These are phyloP conservation scores for Nicator chloris DNA, from an alignment of 2,113 vertebrate species.

Conservation along the genomic window DNA sequence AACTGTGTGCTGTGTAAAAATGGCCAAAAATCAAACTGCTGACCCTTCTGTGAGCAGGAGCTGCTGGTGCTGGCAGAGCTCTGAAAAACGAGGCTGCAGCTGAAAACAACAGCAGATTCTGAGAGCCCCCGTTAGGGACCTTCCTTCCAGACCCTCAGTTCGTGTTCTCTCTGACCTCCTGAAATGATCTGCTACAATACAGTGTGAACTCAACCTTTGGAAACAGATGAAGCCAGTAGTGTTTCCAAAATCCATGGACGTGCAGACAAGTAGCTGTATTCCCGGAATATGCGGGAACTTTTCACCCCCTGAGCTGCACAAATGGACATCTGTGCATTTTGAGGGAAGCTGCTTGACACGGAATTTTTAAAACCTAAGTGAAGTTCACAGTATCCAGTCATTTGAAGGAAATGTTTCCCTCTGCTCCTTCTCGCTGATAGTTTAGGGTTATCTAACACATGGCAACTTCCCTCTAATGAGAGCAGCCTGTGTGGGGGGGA, in stretches of 20 bases:
- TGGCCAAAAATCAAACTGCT: not conserved
- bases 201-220: not conserved
- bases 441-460: not conserved
- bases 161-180: not conserved
- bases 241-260: not conserved
- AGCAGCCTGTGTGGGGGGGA: accelerated
- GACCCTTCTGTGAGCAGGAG: not conserved
- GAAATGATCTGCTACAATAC: not conserved
- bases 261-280: not conserved
- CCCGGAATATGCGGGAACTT: not conserved
- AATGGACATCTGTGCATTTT: not conserved
- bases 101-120: not conserved
- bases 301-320: not conserved
- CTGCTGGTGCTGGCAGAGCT: not conserved
- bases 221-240: not conserved
- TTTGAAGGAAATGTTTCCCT: not conserved
- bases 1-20: not conserved
- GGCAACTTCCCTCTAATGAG: not conserved
- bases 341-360: not conserved
- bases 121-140: not conserved
- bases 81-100: not conserved
- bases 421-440: not conserved
- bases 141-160: not conserved
- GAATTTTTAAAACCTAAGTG: not conserved
- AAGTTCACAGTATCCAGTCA: not conserved